Evolutionary conservation across 2,113 vertebrate species (phyloP).

Genomic region (Bombycilla garrulus): DNA sequence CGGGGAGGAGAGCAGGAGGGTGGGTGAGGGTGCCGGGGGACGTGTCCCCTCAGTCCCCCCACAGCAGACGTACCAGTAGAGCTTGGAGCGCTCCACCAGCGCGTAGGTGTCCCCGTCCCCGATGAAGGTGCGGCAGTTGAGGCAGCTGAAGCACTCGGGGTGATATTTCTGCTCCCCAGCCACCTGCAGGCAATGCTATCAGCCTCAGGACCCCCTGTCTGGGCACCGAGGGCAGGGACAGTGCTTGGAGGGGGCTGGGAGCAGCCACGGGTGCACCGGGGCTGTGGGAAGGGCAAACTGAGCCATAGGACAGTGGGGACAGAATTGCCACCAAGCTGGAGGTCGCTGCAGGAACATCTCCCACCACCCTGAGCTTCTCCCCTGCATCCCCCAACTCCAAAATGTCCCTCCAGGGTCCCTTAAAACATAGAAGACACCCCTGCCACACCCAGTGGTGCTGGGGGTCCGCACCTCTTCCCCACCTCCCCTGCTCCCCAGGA

Average conservation of each 20-base stretch:
- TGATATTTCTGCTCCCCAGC: slow-evolving; percentile 98
- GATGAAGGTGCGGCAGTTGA: slow-evolving; percentile 88
- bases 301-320: accelerated
- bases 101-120: slow-evolving; percentile 97
- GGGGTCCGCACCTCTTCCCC: neutral
- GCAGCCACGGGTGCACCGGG: neutral
- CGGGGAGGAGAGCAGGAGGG: neutral
- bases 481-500: neutral
- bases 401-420: accelerated
- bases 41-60: accelerated
- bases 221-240: accelerated
- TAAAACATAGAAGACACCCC: accelerated
- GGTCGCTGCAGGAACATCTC: neutral
- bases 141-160: slow-evolving; percentile 96
- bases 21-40: neutral
- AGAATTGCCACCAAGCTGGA: neutral
- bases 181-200: slow-evolving; percentile 73
- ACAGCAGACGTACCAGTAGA: slow-evolving; percentile 86
- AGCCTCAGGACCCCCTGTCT: accelerated
- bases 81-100: slow-evolving; percentile 95
- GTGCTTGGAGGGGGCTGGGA: neutral
- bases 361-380: neutral
- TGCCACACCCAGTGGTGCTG: neutral
- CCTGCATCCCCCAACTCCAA: neutral
- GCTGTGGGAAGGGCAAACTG: neutral